These are phyloP conservation scores for Embiotoca jacksoni DNA, from an alignment of 2,113 vertebrate species.

Conservation along the genomic window DNA sequence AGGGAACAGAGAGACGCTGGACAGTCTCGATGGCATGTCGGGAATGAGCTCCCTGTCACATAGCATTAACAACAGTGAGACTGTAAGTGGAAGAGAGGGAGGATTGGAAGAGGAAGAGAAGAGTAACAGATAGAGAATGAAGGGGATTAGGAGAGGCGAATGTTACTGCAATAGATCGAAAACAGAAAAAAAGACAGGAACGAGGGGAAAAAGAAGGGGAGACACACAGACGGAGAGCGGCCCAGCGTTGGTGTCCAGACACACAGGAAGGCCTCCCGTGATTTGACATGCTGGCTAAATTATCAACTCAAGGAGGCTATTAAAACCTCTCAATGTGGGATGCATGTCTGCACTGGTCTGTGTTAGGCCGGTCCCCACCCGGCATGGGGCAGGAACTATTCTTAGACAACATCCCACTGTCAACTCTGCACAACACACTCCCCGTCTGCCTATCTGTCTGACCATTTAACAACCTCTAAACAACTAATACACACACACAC, in stretches of 20 bases:
- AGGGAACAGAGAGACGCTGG: slow-evolving; percentile 40
- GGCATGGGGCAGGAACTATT: slow-evolving; percentile 62
- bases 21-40: slow-evolving; percentile 60
- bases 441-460: slow-evolving; percentile 53
- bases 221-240: slow-evolving; percentile 13
- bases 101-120: slow-evolving; percentile 43
- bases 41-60: slow-evolving; percentile 65
- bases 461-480: slow-evolving; percentile 57
- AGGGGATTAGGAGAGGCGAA: slow-evolving; percentile 38
- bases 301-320: slow-evolving; percentile 61
- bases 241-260: slow-evolving; percentile 32
- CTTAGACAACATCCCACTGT: slow-evolving; percentile 61
- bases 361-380: slow-evolving; percentile 38
- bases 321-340: slow-evolving; percentile 64
- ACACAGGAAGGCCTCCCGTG: slow-evolving; percentile 58
- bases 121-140: slow-evolving; percentile 32
- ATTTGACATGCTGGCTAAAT: slow-evolving; percentile 67
- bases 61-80: slow-evolving; percentile 50
- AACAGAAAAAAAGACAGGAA: slow-evolving; percentile 29
- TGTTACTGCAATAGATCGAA: slow-evolving; percentile 27
- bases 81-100: slow-evolving; percentile 34
- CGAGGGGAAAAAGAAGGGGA: slow-evolving; percentile 6
- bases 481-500: slow-evolving; percentile 12
- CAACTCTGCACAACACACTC: slow-evolving; percentile 16
- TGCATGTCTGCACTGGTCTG: slow-evolving; percentile 52